Conservation (phyloP, 2,888 invertebrate species). For the Ennomos fuscantarius region DNA sequence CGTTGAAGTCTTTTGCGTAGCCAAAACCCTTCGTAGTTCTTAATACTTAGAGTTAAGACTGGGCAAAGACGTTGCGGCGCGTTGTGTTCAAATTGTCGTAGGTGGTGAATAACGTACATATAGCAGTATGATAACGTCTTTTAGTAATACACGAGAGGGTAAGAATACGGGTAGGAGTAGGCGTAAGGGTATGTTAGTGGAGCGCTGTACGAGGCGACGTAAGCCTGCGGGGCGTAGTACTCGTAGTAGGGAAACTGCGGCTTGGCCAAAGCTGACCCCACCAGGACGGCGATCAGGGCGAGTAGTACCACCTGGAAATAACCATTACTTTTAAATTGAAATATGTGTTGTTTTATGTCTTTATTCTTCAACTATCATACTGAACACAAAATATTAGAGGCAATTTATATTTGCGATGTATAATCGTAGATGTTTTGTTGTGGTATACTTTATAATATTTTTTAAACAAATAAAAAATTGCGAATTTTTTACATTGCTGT, state of each 20-base stretch:
- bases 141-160: conserved; percentile 69
- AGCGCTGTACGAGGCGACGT: conserved; percentile 66
- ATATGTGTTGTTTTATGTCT: too few relatives aligned
- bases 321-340: background rate
- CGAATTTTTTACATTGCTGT: too few relatives aligned
- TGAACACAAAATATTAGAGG: too few relatives aligned
- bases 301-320: conserved; percentile 59
- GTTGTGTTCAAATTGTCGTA: too few relatives aligned
- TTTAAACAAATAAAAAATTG: too few relatives aligned
- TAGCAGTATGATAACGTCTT: background rate
- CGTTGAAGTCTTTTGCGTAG: conserved; percentile 22
- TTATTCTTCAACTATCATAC: too few relatives aligned
- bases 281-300: conserved; percentile 55
- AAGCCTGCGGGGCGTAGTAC: conserved; percentile 67
- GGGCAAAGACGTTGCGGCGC: background rate
- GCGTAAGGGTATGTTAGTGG: conserved; percentile 71
- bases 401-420: too few relatives aligned
- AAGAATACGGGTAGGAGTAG: conserved; percentile 66
- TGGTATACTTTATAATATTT: too few relatives aligned
- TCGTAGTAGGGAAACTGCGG: conserved; percentile 76
- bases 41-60: background rate
- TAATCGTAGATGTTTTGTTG: too few relatives aligned
- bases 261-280: conserved; percentile 64
- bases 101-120: too few relatives aligned
- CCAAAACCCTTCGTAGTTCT: background rate